Percentiles rank a stretch among this genome's conserved stretches.
Conservation (phyloP, 2,113 vertebrate genomes). For the Calypte anna region DNA sequence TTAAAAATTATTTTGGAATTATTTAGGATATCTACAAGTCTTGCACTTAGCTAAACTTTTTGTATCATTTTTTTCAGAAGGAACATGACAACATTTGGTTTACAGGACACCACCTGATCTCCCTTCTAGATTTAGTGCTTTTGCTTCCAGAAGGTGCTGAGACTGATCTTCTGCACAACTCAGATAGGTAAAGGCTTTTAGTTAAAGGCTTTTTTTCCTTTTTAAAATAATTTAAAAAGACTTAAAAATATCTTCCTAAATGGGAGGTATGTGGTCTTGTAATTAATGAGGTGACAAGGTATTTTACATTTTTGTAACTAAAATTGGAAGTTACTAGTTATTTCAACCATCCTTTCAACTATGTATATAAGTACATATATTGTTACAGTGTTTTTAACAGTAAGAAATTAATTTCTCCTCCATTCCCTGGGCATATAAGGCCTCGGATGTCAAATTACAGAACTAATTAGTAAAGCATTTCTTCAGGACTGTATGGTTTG, state of each 20-base stretch:
- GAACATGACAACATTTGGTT: constrained; percentile 81
- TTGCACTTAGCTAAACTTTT: neutral
- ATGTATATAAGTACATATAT: neutral
- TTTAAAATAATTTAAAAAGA: neutral
- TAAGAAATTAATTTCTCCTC: neutral
- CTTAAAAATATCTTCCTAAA: neutral
- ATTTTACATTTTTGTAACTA: constrained; percentile 13
- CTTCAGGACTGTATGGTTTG: neutral
- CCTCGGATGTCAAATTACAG: neutral
- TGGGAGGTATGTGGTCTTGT: neutral
- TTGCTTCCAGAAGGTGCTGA: constrained; percentile 86
- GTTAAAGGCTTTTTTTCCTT: neutral
- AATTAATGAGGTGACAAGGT: neutral
- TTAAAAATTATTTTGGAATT: neutral
- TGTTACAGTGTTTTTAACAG: neutral
- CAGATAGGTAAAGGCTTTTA: constrained; percentile 84
- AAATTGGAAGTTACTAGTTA: neutral
- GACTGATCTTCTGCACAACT: constrained; percentile 88
- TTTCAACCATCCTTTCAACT: neutral
- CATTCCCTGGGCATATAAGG: neutral
- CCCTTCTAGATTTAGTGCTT: constrained; percentile 83
- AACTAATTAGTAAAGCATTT: neutral
- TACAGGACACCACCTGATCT: constrained; percentile 80
- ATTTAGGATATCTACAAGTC: neutral
- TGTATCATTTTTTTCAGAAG: constrained; percentile 68